Evolutionary conservation across 2,797 vertebrate species (phyloP), one percentile per base, ranked within the genome.

Genomic region (Amniataba percoides): DNA sequence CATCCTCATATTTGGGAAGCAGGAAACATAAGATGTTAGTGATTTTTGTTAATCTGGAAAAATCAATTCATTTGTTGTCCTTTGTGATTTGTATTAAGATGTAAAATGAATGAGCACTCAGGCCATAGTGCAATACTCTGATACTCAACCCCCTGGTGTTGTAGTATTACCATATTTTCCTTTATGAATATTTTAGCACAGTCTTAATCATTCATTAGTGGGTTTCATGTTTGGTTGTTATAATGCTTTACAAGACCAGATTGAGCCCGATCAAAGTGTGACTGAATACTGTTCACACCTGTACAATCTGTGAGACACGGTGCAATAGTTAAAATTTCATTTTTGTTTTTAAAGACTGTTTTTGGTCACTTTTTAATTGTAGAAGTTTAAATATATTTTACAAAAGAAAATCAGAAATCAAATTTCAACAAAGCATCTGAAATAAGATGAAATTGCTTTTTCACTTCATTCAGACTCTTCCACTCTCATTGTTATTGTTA

Each of bases 121-220:
- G 52, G 23, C 23, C 53, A 23, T 25, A 39, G 48, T 71, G n/a
- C 39, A 23, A 19, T 7, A 13, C 48, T 49, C 58, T 68, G 66
- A 65, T n/a, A 65, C 43, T 31, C 66, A 71, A 49, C 36, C 61
- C n/a, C n/a, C 4, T 52, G 13, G 57, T 57, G 58, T 27, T 49
- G 52, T 49, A 57, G 7, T n/a, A 51, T 82, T 51, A 63, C 31
- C 74, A 87, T 84, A 78, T 79, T 87, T 88, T 82, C 86, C 88
- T 73, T 34, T 60, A 74, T 92, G 71, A 90, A 90, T 90, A 89
- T 92, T 94, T 91, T 62, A 91, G 60, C n/a, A 46, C 16, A 4
- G 60, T 57, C 21, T 92, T 45, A 86, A 89, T 92, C 48, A 89
- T 87, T 92, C 67, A 92, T 85, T 74, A 76, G 45, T 56, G 45